Base-by-base conservation (phyloP, 2,113 vertebrate genomes). In the Danio rerio region DNA sequence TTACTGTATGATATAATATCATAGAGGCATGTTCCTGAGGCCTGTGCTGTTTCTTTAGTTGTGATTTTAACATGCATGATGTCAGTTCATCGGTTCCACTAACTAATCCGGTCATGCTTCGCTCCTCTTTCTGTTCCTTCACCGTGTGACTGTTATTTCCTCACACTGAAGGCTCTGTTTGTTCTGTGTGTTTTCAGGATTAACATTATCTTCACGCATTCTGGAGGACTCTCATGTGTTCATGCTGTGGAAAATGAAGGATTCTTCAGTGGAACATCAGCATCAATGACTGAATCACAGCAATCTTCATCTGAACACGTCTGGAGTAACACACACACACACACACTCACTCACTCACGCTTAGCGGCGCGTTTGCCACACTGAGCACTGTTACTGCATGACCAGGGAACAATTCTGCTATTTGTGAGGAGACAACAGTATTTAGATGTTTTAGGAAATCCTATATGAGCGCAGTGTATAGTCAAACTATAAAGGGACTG, bases 371-470 rank as follows among this genome's bases (percentile, higher is more conserved):
- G 45, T 63, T 71, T 75, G 77, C 84, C 58, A 53, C 79, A 74
- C 71, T 72, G 79, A 79, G 73, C 85, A 80, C 81, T 81, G 81
- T 76, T 71, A 81, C 69, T 85, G 87, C 87, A 88, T 88, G 87
- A 88, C 69, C 85, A 71, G 85, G 85, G 83, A 84, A 81, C 75
- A 81, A 83, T 80, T 82, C 56, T 61, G 72, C 78, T 87, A 83
- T 81, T 82, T 83, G 53, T 83, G 80, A 86, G 79, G 82, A 87
- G 50, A 82, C 79, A 18, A 74, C 79, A 58, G 47, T 68, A 72
- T 80, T 80, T 68, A 72, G 63, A 74, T 55, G 40, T 78, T 78
- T 77, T 81, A 88, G 83, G 15, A 83, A 81, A 77, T 81, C 65
- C 61, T 81, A 52, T 78, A 50, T 61, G 58, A 84, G 78, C 65